Base-by-base conservation (phyloP, 2,113 vertebrate species). In the Nannobrachium achirus region DNA sequence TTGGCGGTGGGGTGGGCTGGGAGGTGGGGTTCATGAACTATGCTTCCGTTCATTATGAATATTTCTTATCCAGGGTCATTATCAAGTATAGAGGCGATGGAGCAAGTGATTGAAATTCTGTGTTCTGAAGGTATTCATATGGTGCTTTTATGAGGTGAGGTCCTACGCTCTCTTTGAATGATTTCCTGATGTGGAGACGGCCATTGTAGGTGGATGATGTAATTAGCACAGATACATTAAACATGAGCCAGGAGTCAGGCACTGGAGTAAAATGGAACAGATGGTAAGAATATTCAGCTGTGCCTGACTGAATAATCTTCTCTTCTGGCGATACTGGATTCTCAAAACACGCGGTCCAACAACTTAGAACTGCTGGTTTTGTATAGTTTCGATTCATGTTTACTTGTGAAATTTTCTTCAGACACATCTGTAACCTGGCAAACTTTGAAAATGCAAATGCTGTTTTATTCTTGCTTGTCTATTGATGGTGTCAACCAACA, bases 141-240 rank as follows among this genome's bases (percentile, higher is more conserved):
- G 76, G 20, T 56, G 6, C 53, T 38, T 38, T 56, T 56, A 56
- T n/a, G 7, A 65, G 67, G 50, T 72, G 61, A 56, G 75, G 80
- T 69, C 63, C 70, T 40, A 10, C 33, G 56, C 57, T 41, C 53
- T 68, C 74, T 55, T 73, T 57, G 33, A 7, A 59, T 77, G 60
- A 66, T 86, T 80, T 79, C 69, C 75, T 71, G 67, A 80, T 84
- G 73, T 51, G 48, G 68, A 76, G 63, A 20, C 49, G 56, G 60
- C 64, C 58, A 87, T 86, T 88, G 81, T 85, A 76, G 72, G 56
- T 25, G 53, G 75, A 87, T 78, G 82, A 83, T 80, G 84, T 83
- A 74, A 89, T 89, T 87, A 87, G 83, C 85, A 82, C 78, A 78
- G 76, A 86, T 91, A 89, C 84, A 92, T 91, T 87, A 91, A 90